phyloP scores from a whole-genome alignment of 2,888 invertebrate species.

The Coecobrya sp. region DNA sequence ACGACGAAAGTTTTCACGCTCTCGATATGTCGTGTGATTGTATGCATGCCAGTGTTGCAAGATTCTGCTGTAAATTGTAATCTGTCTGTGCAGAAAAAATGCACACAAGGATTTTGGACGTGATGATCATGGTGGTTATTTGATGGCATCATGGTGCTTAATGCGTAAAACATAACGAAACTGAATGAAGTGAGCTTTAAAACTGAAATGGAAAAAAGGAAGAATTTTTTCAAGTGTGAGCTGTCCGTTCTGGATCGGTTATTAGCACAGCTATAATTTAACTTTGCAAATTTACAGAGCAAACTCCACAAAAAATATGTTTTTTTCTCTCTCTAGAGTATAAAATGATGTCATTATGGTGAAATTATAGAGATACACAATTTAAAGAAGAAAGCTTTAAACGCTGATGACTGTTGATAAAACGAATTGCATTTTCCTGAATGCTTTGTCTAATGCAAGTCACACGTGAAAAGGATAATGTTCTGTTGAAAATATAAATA shows the following conservation, averaged over 20 bases:
- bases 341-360: conserved; percentile 26
- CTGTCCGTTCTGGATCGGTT: conserved; percentile 76
- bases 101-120: conserved; percentile 13
- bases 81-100: not conserved
- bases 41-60: not conserved
- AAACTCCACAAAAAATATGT: not conserved
- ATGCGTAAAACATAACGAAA: conserved; percentile 24
- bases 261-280: conserved; percentile 46
- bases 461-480: conserved; percentile 35
- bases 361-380: conserved; percentile 35
- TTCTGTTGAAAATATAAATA: not conserved
- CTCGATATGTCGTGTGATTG: not conserved
- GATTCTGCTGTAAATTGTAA: not conserved
- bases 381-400: not conserved
- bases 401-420: conserved; percentile 10
- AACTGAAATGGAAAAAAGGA: not conserved
- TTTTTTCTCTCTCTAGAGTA: not conserved
- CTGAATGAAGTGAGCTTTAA: conserved; percentile 7
- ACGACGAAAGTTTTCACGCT: conserved; percentile 19
- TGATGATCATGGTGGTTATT: conserved; percentile 24
- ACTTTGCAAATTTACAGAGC: conserved; percentile 1
- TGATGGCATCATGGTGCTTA: conserved; percentile 19
- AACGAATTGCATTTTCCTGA: conserved; percentile 44
- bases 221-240: conserved; percentile 64
- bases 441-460: conserved; percentile 56